Conservation (phyloP, 2,888 invertebrate genomes). For the Boloria euphrosyne region DNA sequence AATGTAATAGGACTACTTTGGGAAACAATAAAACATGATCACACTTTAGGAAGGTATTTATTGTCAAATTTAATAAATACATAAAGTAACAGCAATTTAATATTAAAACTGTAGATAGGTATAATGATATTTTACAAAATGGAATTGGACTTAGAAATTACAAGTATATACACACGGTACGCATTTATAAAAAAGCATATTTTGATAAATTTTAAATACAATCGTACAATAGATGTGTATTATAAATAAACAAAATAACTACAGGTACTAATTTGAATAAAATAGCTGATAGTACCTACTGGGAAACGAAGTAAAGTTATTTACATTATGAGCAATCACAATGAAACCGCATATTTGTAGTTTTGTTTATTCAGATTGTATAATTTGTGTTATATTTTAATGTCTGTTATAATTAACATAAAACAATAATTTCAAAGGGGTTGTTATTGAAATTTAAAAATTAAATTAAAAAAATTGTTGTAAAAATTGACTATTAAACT, state of each 20-base stretch:
- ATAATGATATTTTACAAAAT: conserved; percentile 54
- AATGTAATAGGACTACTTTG: not conserved
- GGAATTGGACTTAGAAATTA: conserved; percentile 48
- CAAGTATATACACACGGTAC: conserved; percentile 36
- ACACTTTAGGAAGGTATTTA: conserved; percentile 66
- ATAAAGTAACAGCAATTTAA: conserved; percentile 63
- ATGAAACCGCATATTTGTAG: no score
- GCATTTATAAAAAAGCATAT: conserved; percentile 12
- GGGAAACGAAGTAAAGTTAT: conserved; percentile 12
- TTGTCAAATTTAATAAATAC: conserved; percentile 71
- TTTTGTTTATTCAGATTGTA: no score
- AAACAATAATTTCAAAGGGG: no score
- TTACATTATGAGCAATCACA: conserved; percentile 12
- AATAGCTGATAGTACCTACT: conserved; percentile 9
- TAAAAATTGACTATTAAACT: no score
- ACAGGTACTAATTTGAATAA: conserved; percentile 7
- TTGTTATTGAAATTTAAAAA: no score
- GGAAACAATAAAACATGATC: conserved; percentile 9
- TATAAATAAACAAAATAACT: conserved; percentile 6
- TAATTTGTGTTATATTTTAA: no score
- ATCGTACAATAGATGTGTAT: conserved; percentile 6
- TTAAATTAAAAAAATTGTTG: no score
- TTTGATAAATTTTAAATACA: not conserved
- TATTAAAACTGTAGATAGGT: conserved; percentile 41
- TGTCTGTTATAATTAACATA: no score